phyloP scores from a whole-genome alignment of 2,888 invertebrate species.

The Oligia strigilis region DNA sequence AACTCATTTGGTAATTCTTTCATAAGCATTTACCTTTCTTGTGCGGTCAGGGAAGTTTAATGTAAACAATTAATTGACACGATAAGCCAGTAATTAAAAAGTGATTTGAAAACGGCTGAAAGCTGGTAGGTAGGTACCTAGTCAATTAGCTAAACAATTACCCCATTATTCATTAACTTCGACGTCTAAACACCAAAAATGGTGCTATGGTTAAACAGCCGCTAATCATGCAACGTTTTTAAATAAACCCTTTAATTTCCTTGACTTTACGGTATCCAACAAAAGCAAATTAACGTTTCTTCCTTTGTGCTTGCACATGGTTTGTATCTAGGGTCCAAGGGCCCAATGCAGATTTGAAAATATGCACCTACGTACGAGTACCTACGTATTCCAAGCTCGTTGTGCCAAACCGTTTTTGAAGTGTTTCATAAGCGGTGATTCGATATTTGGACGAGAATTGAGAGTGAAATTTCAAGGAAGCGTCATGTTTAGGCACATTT shows the following conservation, averaged over 20 bases:
- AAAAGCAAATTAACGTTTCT: not conserved
- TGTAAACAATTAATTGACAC: not conserved
- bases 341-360: not conserved
- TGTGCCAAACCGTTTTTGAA: not conserved
- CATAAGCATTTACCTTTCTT: too few relatives aligned
- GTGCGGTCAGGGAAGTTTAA: too few relatives aligned
- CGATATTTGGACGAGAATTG: not conserved
- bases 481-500: not conserved
- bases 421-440: not conserved
- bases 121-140: not conserved
- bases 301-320: not conserved
- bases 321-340: not conserved
- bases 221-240: too few relatives aligned
- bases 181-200: too few relatives aligned
- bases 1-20: not conserved
- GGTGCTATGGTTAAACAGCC: too few relatives aligned
- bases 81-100: not conserved
- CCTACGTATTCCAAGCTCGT: not conserved
- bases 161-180: too few relatives aligned
- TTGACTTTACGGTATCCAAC: not conserved
- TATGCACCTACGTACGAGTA: not conserved
- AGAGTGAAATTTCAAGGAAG: not conserved
- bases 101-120: not conserved
- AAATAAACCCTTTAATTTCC: not conserved
- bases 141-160: not conserved